These are phyloP conservation scores for Latrodectus geometricus DNA, from an alignment of 1,140 invertebrate genomes.

Conservation along the genomic window DNA sequence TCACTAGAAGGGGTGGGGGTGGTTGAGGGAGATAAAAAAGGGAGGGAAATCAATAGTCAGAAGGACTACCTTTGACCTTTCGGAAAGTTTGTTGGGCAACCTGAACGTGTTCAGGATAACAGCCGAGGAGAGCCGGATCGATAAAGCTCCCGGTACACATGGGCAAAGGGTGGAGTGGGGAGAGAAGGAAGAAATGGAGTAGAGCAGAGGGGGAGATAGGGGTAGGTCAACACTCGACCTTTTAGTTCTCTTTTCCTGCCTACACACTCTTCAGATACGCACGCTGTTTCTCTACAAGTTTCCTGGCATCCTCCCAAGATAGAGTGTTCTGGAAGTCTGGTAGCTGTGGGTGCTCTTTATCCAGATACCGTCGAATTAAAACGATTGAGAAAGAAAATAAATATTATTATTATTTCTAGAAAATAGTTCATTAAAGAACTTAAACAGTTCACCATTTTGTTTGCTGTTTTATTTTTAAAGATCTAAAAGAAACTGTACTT, in stretches of 20 bases:
- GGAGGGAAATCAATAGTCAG: background rate
- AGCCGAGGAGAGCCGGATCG: background rate
- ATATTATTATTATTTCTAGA: too few species aligned
- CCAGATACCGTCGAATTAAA: too few species aligned
- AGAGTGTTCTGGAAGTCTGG: too few species aligned
- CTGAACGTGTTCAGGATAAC: background rate
- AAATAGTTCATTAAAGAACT: too few species aligned
- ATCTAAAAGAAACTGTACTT: too few species aligned
- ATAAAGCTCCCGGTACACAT: background rate
- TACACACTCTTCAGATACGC: background rate
- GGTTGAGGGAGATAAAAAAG: background rate
- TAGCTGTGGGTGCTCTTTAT: too few species aligned
- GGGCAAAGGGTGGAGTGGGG: too few species aligned
- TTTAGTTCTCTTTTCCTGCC: conserved; percentile 1
- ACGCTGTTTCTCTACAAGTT: background rate
- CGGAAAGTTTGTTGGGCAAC: background rate
- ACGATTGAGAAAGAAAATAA: too few species aligned
- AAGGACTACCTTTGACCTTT: background rate
- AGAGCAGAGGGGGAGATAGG: background rate
- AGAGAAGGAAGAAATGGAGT: background rate
- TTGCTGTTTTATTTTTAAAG: too few species aligned
- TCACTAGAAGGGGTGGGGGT: background rate
- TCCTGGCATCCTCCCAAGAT: background rate
- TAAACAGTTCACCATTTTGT: too few species aligned
- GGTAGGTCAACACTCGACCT: background rate